Base-by-base conservation (phyloP, 2,113 vertebrate genomes). In the Hippolais icterina region DNA sequence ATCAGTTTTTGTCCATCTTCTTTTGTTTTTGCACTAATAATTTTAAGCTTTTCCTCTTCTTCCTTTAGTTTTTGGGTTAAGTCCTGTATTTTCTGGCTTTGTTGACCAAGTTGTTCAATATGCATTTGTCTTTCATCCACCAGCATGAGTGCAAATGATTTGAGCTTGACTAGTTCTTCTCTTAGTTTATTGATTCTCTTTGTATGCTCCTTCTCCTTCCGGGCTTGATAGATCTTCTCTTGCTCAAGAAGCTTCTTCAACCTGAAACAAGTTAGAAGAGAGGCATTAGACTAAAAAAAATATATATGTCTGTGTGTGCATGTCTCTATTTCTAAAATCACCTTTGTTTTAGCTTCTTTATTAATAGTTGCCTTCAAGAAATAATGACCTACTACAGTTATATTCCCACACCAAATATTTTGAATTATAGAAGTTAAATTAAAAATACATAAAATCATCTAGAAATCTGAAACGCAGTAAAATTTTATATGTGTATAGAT, bases 81-180 rank as follows among this genome's bases (percentile, higher is more conserved):
- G 19, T 99, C 98, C 94, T 98, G 98, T 83, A 99, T 97, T 96
- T 99, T 99, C 96, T 99, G 99, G 87, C 97, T 98, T 95, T 99
- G 99, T 83, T 98, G 98, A 75, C 98, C 98, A 10, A 99, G 98
- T 88, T 99, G 99, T 89, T 99, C 99, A 18, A 99, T 98, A 89
- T 99, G 99, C 94, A 98, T 98, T 97, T 99, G 99, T 91, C 99
- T 98, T 94, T 99, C 99, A 74, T 99, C 99, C 91, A 99, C 99
- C 97, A 99, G 97, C 99, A 99, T 99, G 96, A 99, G 98, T 88
- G 99, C 98, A 89, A 99, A 99, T 56, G 99, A 99, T 96, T 99
- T 99, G 29, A 99, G 98, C 95, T 99, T 99, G 15, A 99, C 98
- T 81, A 99, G 97, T 95, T 99, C 99, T 27, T 98, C 99, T 94